Base-by-base conservation (phyloP, 2,888 invertebrate genomes). In the Amphipoea lucens region DNA sequence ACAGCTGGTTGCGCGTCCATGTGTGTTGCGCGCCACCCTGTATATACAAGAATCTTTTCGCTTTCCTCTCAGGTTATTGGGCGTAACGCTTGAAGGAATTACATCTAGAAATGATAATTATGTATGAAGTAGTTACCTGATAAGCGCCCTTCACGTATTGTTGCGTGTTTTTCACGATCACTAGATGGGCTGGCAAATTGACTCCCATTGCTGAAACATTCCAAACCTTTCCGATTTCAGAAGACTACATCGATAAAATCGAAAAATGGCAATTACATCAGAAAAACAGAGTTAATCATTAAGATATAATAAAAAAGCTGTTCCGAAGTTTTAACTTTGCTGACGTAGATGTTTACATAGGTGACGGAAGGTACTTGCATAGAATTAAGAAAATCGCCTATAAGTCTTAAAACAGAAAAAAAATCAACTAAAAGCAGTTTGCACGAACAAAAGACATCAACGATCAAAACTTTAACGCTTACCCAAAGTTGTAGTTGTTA, bases 161-260 rank as follows among this genome's bases (percentile, higher is more conserved):
- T 90, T 98, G 97, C 0, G 98, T 98, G 45, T 98, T 98, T 94
- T 98, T 98, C 65, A 98, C 96, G 40, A 98, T 97, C 7, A 98
- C 98, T 68, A 98, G 96, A 95, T 98, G 98, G 4, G 98, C 98
- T 14, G 98, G 98, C 66, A 98, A 95, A 94, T 98, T 98, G 0
- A 98, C 98, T 9, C 98, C 98, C 98, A 98, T 98, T 4, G 98
- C 98, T 96, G 97, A 73, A 93, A 89, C 9, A 54, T 36, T 81
- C 5, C 23, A 51, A 51, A 51, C 17, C 4, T 29, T 60, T 48
- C 4, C 2, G 23, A n/a, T 45, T n/a, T 45, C 0, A 67, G 9
- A 67, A 20, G 65, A 40, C 1, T 36, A 36, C 36, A 36, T 36
- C 3, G 62, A 17, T 7, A 29, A 29, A 62, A 62, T 29, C 6